These are phyloP conservation scores for Gouania willdenowi DNA, from an alignment of 2,797 vertebrate species.

Conservation along the genomic window DNA sequence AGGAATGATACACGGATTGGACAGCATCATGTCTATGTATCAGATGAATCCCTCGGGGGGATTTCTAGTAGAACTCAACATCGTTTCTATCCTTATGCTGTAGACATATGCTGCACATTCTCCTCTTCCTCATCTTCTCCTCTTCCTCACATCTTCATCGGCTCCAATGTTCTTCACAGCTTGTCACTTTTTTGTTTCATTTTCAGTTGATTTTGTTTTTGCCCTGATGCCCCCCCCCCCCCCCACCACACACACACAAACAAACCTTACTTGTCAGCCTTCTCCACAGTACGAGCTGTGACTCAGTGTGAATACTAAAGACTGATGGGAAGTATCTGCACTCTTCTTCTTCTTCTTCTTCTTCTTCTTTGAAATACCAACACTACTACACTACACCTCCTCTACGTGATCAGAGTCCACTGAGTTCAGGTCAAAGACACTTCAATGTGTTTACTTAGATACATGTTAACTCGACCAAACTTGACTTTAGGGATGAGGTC, in stretches of 20 bases:
- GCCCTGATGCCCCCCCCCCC: neutral
- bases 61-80: slow-evolving; percentile 36
- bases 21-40: slow-evolving; percentile 28
- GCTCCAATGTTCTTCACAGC: neutral
- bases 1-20: too few relatives aligned
- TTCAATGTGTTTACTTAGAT: too few relatives aligned
- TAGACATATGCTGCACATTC: slow-evolving; percentile 17
- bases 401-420: too few relatives aligned
- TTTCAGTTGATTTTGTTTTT: neutral
- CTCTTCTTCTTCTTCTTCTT: slow-evolving; percentile 4
- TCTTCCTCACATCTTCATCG: neutral
- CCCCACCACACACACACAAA: slow-evolving; percentile 21
- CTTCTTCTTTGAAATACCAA: too few relatives aligned
- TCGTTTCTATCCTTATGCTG: slow-evolving; percentile 44
- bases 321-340: slow-evolving; percentile 25
- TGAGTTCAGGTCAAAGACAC: too few relatives aligned
- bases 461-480: too few relatives aligned
- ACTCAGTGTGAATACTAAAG: slow-evolving; percentile 43
- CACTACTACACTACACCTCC: too few relatives aligned
- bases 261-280: slow-evolving; percentile 38
- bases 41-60: slow-evolving; percentile 36
- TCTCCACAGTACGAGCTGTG: slow-evolving; percentile 13
- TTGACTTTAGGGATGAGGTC: too few relatives aligned
- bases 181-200: neutral
- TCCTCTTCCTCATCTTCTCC: neutral